Conservation (phyloP, 2,797 vertebrate species). For the Sarcophilus harrisii region DNA sequence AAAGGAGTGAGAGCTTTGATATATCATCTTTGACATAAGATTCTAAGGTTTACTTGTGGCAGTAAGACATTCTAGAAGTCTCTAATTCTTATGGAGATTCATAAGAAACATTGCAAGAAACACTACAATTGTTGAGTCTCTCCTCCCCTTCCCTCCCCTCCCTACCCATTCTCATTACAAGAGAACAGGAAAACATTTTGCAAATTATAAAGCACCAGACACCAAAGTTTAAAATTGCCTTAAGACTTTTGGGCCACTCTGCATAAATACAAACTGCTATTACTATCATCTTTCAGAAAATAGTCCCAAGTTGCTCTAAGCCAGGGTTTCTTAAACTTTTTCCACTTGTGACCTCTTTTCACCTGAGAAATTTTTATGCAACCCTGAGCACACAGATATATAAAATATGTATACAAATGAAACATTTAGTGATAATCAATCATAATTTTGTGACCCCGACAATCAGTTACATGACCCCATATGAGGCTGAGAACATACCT, state of each 20-base stretch:
- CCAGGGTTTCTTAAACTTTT: no score
- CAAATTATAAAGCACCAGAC: background rate
- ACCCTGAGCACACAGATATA: no score
- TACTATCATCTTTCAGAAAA: background rate
- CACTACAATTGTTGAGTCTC: slow-evolving; percentile 2
- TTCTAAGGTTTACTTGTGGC: background rate
- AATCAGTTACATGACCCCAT: no score
- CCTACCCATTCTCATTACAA: background rate
- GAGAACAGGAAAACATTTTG: background rate
- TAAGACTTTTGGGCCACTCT: background rate
- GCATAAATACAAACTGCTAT: background rate
- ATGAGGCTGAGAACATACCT: no score
- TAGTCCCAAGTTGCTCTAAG: background rate
- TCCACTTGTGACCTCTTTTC: no score
- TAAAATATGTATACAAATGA: no score
- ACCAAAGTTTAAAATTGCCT: background rate
- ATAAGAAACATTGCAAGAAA: slow-evolving; percentile 24
- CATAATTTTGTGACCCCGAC: no score
- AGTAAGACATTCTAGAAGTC: background rate
- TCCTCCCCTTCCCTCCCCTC: background rate
- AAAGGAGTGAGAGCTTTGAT: background rate
- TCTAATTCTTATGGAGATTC: slow-evolving; percentile 20
- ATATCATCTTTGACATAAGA: background rate
- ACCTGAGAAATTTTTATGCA: no score
- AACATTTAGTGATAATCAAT: no score